Evolutionary conservation across 2,113 vertebrate genomes (phyloP).

Genomic region (Tragelaphus buxtoni): DNA sequence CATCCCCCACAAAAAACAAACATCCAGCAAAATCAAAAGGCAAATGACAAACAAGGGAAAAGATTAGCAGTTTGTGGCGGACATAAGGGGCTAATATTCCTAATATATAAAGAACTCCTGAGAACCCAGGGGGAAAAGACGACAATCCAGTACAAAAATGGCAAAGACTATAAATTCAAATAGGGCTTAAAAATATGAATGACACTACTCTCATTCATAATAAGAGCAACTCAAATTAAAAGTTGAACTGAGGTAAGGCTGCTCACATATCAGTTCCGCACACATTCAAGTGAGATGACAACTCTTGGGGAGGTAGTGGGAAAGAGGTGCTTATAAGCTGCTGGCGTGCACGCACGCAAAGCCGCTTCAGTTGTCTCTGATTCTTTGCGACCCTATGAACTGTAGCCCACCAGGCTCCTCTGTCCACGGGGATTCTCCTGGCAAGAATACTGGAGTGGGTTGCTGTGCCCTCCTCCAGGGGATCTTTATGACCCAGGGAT

Average conservation of each 20-base stretch:
- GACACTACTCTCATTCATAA: background rate
- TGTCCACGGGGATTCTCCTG: background rate
- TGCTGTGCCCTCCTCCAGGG: background rate
- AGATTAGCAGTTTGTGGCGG: background rate
- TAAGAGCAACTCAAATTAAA: background rate
- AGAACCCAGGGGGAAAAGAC: background rate
- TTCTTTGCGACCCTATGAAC: background rate
- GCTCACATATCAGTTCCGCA: background rate
- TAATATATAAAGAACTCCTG: background rate
- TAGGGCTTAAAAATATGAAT: background rate
- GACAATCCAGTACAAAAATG: background rate
- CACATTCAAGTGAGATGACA: background rate
- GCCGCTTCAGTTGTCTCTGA: background rate
- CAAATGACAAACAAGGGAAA: background rate
- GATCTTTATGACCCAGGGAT: background rate
- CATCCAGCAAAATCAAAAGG: background rate
- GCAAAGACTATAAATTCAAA: background rate
- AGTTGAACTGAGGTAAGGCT: background rate
- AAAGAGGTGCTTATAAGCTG: background rate
- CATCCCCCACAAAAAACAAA: background rate
- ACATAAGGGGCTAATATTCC: background rate
- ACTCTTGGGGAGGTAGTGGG: background rate
- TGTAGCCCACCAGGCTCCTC: background rate
- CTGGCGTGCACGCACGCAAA: background rate
- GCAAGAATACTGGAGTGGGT: background rate